A percentile compares a stretch with the other conserved stretches of the same genome.
Conservation (phyloP, 2,113 vertebrate genomes). For the Amazona guildingii region DNA sequence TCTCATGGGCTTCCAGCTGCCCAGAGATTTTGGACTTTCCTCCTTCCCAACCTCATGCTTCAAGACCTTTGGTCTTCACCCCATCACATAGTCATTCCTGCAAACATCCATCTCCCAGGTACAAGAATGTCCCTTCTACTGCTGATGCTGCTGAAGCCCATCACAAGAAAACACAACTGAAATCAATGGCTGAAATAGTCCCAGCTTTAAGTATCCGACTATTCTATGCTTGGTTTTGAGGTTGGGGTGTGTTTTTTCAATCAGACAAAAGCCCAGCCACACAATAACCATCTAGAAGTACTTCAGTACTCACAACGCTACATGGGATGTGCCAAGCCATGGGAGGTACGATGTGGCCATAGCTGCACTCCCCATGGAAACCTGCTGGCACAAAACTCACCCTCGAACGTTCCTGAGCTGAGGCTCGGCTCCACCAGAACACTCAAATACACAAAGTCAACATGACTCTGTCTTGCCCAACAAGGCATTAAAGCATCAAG, state of each 20-base stretch:
- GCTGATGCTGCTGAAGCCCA: background rate
- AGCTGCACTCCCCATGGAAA: background rate
- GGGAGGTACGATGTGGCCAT: background rate
- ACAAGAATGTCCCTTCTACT: background rate
- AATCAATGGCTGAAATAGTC: background rate
- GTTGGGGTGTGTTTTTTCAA: background rate
- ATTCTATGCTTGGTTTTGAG: background rate
- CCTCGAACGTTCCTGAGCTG: background rate
- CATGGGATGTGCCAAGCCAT: background rate
- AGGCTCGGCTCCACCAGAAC: background rate
- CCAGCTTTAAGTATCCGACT: background rate
- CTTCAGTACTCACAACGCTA: rapidly evolving
- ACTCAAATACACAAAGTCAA: background rate
- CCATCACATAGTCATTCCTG: background rate
- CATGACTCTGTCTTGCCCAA: background rate
- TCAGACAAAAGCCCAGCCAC: background rate
- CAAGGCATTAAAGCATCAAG: background rate
- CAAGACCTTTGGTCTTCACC: background rate
- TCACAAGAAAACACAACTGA: background rate
- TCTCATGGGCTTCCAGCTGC: rapidly evolving
- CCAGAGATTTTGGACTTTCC: background rate
- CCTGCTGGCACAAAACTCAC: background rate
- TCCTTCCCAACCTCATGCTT: background rate
- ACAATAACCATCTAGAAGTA: background rate
- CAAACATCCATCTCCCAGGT: background rate